Percentiles rank a stretch among this genome's conserved stretches.
These are phyloP conservation scores for Scelioninae gen. 2 DNA, from an alignment of 2,888 invertebrate genomes.

Conservation along the genomic window DNA sequence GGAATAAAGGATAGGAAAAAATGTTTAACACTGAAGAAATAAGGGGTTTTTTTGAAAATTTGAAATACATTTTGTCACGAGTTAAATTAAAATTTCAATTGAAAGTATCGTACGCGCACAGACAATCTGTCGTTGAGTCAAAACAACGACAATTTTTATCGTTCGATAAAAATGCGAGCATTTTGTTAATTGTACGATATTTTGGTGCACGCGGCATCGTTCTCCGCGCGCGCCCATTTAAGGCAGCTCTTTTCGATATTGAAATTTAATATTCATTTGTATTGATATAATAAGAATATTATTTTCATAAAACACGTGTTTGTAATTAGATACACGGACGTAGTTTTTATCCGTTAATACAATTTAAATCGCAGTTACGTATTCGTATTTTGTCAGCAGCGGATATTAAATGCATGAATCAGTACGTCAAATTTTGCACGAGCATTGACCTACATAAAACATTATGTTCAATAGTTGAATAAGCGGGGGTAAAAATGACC, in stretches of 20 bases:
- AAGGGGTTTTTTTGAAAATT: too few species aligned
- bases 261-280: background rate
- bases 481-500: background rate
- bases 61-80: too few species aligned
- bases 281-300: background rate
- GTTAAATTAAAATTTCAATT: too few species aligned
- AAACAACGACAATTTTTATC: too few species aligned
- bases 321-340: background rate
- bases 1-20: too few species aligned
- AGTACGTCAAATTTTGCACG: conserved; percentile 12
- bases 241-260: too few species aligned
- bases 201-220: background rate
- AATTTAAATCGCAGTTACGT: conserved; percentile 19
- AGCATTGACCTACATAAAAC: conserved; percentile 32
- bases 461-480: conserved; percentile 16
- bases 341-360: conserved; percentile 8
- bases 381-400: background rate
- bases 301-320: background rate
- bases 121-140: too few species aligned
- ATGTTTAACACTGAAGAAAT: too few species aligned
- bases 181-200: too few species aligned
- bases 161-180: too few species aligned
- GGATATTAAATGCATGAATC: conserved; percentile 4
- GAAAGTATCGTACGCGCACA: too few species aligned
- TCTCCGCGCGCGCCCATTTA: too few species aligned